phyloP scores from a whole-genome alignment of 2,113 vertebrate species.

The Agelaius phoeniceus region DNA sequence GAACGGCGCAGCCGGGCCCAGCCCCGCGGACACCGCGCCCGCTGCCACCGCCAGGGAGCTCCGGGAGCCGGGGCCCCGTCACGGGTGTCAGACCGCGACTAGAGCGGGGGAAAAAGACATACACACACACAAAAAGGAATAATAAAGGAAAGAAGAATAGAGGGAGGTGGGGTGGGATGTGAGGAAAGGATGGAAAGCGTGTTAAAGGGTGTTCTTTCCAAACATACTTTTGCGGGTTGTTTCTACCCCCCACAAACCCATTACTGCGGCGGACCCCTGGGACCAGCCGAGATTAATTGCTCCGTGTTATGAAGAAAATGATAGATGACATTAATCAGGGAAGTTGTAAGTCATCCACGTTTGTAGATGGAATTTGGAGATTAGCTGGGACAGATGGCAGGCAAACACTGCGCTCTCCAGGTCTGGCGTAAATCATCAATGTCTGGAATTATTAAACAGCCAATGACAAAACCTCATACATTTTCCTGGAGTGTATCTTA shows the following conservation, averaged over 20 bases:
- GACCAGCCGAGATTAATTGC: conserved; percentile 31
- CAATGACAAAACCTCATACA: background rate
- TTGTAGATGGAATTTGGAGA: conserved; percentile 34
- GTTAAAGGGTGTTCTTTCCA: background rate
- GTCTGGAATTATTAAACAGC: background rate
- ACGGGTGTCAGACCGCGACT: background rate
- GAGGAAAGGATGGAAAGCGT: no score
- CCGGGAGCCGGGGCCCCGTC: background rate
- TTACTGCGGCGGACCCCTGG: background rate
- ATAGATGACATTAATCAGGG: conserved; percentile 52
- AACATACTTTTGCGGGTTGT: background rate
- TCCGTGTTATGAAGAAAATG: conserved; percentile 14
- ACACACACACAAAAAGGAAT: background rate
- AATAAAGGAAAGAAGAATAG: background rate
- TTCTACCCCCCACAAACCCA: background rate
- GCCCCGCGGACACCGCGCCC: background rate
- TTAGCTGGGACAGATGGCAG: conserved; percentile 44
- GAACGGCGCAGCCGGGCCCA: background rate
- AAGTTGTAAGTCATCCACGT: conserved; percentile 5
- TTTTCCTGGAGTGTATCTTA: background rate
- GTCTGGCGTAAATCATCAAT: conserved; percentile 1
- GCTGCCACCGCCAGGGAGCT: background rate
- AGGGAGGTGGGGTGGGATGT: rapidly evolving
- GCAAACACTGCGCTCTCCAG: background rate
- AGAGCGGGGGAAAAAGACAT: rapidly evolving